Base-by-base conservation (phyloP, 2,888 invertebrate species). In the Alitta virens region DNA sequence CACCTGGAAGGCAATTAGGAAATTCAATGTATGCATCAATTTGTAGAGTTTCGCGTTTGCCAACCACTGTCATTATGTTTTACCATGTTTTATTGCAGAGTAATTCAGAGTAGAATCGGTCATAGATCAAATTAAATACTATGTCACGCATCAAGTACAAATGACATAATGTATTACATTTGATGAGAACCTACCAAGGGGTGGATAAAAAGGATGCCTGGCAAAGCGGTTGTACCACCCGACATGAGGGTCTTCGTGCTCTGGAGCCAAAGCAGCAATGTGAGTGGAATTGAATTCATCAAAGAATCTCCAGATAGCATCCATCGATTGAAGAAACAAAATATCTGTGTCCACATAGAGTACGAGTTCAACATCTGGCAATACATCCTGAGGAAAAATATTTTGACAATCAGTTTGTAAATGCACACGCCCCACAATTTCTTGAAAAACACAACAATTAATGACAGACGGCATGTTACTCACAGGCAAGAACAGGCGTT, bases 191-290 rank as follows among this genome's bases (percentile, higher is more conserved):
- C 75, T 83, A 90, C 91, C 91, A 78, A 90, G 84, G 80, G 88
- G 87, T 63, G 92, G 92, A 86, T 92, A 95, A 80, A 89, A 97
- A 0, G 97, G 96, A 85, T 97, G 96, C 69, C 91, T 89, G 0
- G 95, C 95, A 85, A 96, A 96, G 70, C 95, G 85, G 75, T 94
- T 93, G 81, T 97, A 97, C 96, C 96, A 97, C 14, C 94, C 94
- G 52, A 91, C 89, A 78, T 90, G 91, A n/a, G 89, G 59, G 79
- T 93, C 92, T 79, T 96, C 95, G 81, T 92, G 91, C 82, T 97
- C 96, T 0, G 92, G 88, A 18, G 91, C 87, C 73, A 96, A 84
- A 0, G 91, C 95, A 24, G 94, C 92, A 77, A 95, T 87, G 78
- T 97, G 96, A 43, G 88, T 88, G 21, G 86, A 84, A 83, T 94